Evolutionary conservation across 2,113 vertebrate species (phyloP).

Genomic region (Benthochromis sp.): DNA sequence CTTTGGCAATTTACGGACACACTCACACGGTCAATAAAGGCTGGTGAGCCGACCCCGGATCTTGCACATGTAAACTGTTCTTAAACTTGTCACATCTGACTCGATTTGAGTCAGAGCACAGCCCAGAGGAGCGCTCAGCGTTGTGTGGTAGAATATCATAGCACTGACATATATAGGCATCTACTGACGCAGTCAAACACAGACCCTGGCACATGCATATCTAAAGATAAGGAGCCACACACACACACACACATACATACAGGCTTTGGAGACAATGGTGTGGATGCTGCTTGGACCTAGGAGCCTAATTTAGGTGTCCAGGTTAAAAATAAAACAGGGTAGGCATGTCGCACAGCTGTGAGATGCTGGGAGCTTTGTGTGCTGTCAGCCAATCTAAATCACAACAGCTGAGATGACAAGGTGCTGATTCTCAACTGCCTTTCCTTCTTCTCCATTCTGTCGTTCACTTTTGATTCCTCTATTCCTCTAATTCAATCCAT

Average conservation of each 20-base stretch:
- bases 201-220: neutral
- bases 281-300: neutral
- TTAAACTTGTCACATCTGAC: slow-evolving; percentile 35
- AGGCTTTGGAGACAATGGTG: slow-evolving; percentile 42
- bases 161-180: slow-evolving; percentile 3
- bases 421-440: slow-evolving; percentile 6
- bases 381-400: slow-evolving; percentile 74
- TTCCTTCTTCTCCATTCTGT: slow-evolving; percentile 4
- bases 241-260: neutral
- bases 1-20: slow-evolving; percentile 47
- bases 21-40: slow-evolving; percentile 45
- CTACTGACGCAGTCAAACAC: neutral
- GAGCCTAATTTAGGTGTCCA: slow-evolving; percentile 49
- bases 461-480: neutral
- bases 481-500: neutral
- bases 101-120: slow-evolving; percentile 18
- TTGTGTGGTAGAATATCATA: neutral
- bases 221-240: neutral
- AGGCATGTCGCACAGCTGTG: slow-evolving; percentile 78
- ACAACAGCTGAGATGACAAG: slow-evolving; percentile 83
- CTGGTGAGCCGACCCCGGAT: slow-evolving; percentile 3
- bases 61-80: slow-evolving; percentile 25
- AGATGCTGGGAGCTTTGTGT: slow-evolving; percentile 66
- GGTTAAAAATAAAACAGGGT: slow-evolving; percentile 76
- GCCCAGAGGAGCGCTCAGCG: neutral